These are phyloP conservation scores for Drosophila austrosaltans DNA, from an alignment of 2,888 invertebrate species.

Conservation along the genomic window DNA sequence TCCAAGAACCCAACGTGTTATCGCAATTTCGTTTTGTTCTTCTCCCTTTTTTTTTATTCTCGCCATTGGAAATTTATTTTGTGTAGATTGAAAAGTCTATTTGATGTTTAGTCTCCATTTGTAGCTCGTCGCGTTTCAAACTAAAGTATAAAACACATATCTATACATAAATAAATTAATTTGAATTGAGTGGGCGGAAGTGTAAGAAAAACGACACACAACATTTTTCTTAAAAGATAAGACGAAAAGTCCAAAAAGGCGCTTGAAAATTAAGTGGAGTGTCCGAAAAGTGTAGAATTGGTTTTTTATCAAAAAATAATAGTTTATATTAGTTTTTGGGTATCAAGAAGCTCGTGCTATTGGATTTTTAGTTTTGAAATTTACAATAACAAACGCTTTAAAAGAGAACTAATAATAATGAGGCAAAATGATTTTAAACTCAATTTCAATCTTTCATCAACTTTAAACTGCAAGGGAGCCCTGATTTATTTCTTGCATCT, in stretches of 20 bases:
- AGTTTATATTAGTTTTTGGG: neutral
- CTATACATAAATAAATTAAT: conserved; percentile 11
- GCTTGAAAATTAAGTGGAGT: conserved; percentile 22
- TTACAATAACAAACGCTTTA: too few species aligned
- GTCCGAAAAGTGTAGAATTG: conserved; percentile 8
- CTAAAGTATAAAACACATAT: conserved; percentile 21
- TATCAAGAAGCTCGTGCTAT: too few species aligned
- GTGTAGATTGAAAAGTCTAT: conserved; percentile 35
- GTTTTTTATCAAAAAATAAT: neutral
- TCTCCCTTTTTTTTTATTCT: conserved; percentile 29
- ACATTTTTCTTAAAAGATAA: conserved; percentile 47
- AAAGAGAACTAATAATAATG: too few species aligned
- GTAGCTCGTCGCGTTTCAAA: conserved; percentile 52
- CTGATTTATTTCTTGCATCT: too few species aligned
- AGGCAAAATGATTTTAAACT: neutral
- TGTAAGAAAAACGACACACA: conserved; percentile 40
- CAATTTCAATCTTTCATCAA: neutral
- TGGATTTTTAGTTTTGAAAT: neutral
- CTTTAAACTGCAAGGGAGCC: too few species aligned
- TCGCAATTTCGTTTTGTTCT: conserved; percentile 46
- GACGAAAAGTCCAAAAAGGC: conserved; percentile 22
- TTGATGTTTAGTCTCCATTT: conserved; percentile 56
- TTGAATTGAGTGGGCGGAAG: conserved; percentile 62
- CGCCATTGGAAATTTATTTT: conserved; percentile 50
- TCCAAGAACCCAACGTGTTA: conserved; percentile 31